Conservation (phyloP, 2,888 invertebrate species). For the Chymomyza fuscimana region DNA sequence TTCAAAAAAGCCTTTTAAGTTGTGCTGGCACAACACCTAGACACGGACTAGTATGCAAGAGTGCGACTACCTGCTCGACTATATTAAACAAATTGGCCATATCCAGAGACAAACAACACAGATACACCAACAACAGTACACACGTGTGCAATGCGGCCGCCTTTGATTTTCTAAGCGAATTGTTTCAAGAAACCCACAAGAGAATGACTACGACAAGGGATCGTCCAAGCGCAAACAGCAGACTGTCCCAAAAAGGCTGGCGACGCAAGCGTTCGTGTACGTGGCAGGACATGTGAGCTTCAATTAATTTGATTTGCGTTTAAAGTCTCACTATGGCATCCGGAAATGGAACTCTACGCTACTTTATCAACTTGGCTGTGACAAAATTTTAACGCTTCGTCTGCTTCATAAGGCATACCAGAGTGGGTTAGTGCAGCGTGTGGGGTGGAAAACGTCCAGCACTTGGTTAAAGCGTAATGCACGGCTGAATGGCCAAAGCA, state of each 20-base stretch:
- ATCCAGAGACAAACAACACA: not conserved
- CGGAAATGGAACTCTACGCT: conserved; percentile 54
- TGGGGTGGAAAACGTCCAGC: not conserved
- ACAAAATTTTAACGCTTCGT: conserved; percentile 68
- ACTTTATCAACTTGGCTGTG: conserved; percentile 61
- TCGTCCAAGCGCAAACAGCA: conserved; percentile 4
- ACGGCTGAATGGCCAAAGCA: conserved; percentile 13
- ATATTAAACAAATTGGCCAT: not conserved
- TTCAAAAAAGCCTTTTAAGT: conserved; percentile 66
- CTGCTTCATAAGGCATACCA: conserved; percentile 34
- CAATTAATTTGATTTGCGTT: conserved; percentile 72
- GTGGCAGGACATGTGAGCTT: conserved; percentile 60
- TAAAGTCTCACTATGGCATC: conserved; percentile 31
- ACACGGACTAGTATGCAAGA: not conserved
- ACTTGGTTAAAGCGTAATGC: not conserved
- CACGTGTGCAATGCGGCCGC: conserved; percentile 46
- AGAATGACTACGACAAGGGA: conserved; percentile 44
- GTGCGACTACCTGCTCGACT: conserved; percentile 24
- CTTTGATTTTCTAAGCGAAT: conserved; percentile 79
- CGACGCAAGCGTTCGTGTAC: not conserved
- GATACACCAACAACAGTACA: conserved; percentile 30
- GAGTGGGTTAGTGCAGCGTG: not conserved
- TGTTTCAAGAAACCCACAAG: conserved; percentile 76
- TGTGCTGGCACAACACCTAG: conserved; percentile 51
- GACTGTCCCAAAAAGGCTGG: conserved; percentile 37